These are phyloP conservation scores for Hydrotaea diabolus DNA, from an alignment of 2,888 invertebrate species.

Conservation along the genomic window DNA sequence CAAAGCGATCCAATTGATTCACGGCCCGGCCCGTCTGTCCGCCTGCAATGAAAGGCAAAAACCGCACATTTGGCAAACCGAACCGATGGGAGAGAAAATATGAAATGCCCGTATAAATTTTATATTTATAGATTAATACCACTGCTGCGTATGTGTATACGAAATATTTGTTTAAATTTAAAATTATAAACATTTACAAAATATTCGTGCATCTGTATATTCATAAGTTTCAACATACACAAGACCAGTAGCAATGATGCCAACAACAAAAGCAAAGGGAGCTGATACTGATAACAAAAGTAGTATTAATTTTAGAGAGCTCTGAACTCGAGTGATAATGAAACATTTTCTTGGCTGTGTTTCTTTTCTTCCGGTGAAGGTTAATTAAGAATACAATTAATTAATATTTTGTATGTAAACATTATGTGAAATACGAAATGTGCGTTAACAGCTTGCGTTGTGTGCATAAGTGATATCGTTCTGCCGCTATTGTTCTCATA, in stretches of 20 bases:
- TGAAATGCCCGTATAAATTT: not conserved
- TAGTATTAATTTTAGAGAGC: not conserved
- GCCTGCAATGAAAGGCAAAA: not conserved
- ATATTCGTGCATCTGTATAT: not conserved
- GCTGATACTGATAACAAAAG: not conserved
- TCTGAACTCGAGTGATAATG: slow-evolving; percentile 38
- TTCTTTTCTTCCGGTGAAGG: slow-evolving; percentile 19
- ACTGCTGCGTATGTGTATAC: not conserved
- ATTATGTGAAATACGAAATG: not conserved
- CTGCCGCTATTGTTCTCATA: not conserved
- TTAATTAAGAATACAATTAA: slow-evolving; percentile 18
- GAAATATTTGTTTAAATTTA: not conserved
- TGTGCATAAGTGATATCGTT: not conserved
- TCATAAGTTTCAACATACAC: not conserved
- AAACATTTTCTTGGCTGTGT: not conserved
- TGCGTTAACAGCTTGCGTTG: not conserved
- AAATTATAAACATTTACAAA: not conserved
- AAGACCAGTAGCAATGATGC: not conserved
- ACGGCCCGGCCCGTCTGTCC: not conserved
- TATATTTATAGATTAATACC: not conserved
- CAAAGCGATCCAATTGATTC: slow-evolving; percentile 8
- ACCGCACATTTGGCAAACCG: not conserved
- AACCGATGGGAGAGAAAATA: not conserved
- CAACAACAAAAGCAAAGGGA: not conserved
- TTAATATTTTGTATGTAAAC: slow-evolving; percentile 16